phyloP scores from a whole-genome alignment of 2,113 vertebrate genomes.

The Lepidothrix coronata region DNA sequence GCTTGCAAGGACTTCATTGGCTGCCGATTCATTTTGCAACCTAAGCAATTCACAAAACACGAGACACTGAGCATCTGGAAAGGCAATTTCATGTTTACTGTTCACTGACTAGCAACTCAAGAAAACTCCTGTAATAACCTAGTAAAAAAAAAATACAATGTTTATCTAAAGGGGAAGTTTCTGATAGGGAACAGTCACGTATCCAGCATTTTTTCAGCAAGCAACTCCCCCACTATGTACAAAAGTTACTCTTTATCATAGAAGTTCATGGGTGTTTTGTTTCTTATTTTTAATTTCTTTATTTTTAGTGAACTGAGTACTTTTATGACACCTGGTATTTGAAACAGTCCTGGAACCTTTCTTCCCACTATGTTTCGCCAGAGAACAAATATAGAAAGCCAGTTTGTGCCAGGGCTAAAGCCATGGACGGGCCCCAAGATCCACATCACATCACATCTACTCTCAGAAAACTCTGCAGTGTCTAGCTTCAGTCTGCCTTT shows the following conservation, averaged over 20 bases:
- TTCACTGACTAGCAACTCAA: not conserved
- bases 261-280: not conserved
- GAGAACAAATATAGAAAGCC: not conserved
- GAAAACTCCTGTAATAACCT: not conserved
- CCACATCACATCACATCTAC: not conserved
- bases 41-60: conserved; percentile 78
- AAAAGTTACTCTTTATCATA: not conserved
- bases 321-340: not conserved
- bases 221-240: not conserved
- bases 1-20: conserved; percentile 78
- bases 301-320: not conserved
- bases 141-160: not conserved
- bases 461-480: not conserved
- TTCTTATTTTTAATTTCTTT: not conserved
- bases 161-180: not conserved
- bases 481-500: not conserved
- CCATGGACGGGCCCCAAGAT: not conserved
- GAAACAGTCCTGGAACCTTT: not conserved
- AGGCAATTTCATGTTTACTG: not conserved
- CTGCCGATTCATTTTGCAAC: conserved; percentile 77
- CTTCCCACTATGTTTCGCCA: not conserved
- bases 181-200: not conserved
- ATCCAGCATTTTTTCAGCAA: not conserved
- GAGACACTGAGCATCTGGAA: conserved; percentile 65
- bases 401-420: not conserved